Evolutionary conservation across 1,140 invertebrate species (phyloP).

Genomic region (Melipona quadrifasciata): DNA sequence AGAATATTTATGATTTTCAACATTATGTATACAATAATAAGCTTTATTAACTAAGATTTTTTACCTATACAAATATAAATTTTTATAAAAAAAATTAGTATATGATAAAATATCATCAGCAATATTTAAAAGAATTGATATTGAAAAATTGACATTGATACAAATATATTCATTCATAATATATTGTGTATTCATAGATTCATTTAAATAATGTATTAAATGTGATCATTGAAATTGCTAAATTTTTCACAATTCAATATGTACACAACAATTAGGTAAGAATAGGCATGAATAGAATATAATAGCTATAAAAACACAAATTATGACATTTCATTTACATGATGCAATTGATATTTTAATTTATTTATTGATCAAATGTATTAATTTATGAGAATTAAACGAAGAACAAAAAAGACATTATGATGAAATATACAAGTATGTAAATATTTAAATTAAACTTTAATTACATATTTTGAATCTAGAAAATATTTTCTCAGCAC

Average conservation of each 20-base stretch:
- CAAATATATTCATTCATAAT: neutral
- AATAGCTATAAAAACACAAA: constrained; percentile 11
- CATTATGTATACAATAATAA: constrained; percentile 10
- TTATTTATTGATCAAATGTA: neutral
- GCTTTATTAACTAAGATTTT: constrained; percentile 35
- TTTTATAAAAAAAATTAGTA: constrained; percentile 29
- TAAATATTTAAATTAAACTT: constrained; percentile 9
- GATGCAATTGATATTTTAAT: neutral
- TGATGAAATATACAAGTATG: neutral
- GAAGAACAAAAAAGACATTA: neutral
- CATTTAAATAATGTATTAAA: neutral
- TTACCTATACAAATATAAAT: constrained; percentile 18
- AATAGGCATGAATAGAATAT: neutral
- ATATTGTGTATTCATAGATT: neutral
- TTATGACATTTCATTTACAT: constrained; percentile 19
- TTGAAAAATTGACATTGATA: constrained; percentile 2
- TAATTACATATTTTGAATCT: neutral
- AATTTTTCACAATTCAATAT: constrained; percentile 1
- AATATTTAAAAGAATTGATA: neutral
- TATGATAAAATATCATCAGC: constrained; percentile 16
- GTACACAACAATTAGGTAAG: neutral
- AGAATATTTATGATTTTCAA: constrained; percentile 25
- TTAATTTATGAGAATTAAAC: neutral
- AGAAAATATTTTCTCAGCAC: neutral
- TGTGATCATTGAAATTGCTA: neutral